phyloP scores from a whole-genome alignment of 2,797 vertebrate genomes.

The Sebastes steindachneri region DNA sequence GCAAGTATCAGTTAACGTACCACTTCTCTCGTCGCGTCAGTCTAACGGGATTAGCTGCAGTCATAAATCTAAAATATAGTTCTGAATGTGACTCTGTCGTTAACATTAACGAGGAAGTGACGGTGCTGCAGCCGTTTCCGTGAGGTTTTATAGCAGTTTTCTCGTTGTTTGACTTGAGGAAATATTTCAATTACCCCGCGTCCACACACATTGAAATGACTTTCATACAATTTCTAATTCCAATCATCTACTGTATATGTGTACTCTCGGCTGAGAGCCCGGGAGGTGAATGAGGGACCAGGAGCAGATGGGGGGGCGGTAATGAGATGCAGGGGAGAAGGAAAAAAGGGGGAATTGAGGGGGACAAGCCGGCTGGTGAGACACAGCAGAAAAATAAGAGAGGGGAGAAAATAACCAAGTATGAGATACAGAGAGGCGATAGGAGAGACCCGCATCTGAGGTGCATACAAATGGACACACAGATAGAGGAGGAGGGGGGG shows the following conservation, averaged over 20 bases:
- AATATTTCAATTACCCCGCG: conserved; percentile 51
- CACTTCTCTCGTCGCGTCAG: conserved; percentile 57
- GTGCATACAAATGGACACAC: conserved; percentile 83
- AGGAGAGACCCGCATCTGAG: conserved; percentile 71
- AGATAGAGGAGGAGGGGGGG: conserved; percentile 31
- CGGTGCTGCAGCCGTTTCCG: conserved; percentile 26
- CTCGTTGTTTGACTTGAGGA: conserved; percentile 21
- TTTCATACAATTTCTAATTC: conserved; percentile 53
- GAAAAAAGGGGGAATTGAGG: conserved; percentile 62
- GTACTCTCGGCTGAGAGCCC: conserved; percentile 37
- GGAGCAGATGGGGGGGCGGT: conserved; percentile 73
- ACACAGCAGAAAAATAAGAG: conserved; percentile 63
- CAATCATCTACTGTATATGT: conserved; percentile 52
- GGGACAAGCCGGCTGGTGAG: conserved; percentile 68
- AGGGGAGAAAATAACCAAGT: conserved; percentile 73
- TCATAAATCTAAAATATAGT: conserved; percentile 64
- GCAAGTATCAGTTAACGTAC: conserved; percentile 58
- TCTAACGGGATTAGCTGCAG: conserved; percentile 67
- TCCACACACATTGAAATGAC: conserved; percentile 35
- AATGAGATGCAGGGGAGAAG: conserved; percentile 70
- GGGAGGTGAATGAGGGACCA: conserved; percentile 56
- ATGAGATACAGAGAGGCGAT: conserved; percentile 74
- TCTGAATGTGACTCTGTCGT: conserved; percentile 53
- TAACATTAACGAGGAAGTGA: conserved; percentile 53
- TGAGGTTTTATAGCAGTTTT: conserved; percentile 21